These are phyloP conservation scores for Urosaurus nigricauda DNA, from an alignment of 2,797 vertebrate species.

Conservation along the genomic window DNA sequence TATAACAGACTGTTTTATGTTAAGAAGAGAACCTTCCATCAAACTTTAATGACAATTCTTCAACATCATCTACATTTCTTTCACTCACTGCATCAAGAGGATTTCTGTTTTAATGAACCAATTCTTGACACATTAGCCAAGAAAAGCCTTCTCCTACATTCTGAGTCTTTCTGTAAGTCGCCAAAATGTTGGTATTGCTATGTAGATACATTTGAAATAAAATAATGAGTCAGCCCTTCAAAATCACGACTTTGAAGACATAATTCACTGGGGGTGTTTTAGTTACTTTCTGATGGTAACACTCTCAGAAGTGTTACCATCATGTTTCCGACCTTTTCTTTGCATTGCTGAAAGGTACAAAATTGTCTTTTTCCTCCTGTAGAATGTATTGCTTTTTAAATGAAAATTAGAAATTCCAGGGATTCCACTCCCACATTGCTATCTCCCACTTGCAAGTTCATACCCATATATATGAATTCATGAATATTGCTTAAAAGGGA, in stretches of 20 bases:
- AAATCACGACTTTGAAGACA: constrained; percentile 28
- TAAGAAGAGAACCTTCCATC: constrained; percentile 7
- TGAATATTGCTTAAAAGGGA: background rate
- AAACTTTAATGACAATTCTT: constrained; percentile 1
- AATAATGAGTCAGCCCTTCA: constrained; percentile 27
- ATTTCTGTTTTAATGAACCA: constrained; percentile 35
- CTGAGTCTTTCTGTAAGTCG: background rate
- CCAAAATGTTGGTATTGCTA: constrained; percentile 18
- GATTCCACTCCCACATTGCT: constrained; percentile 5
- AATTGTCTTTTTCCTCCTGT: background rate
- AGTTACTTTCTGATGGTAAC: constrained; percentile 10
- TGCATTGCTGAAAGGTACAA: constrained; percentile 16
- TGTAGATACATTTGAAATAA: constrained; percentile 17
- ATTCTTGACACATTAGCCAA: constrained; percentile 7
- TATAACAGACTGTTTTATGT: constrained; percentile 10
- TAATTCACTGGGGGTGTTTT: constrained; percentile 24
- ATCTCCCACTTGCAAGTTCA: background rate
- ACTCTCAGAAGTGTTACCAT: constrained; percentile 20
- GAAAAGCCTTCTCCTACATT: constrained; percentile 25
- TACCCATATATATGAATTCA: background rate
- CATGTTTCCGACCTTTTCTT: constrained; percentile 14
- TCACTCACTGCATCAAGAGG: constrained; percentile 27
- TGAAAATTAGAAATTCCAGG: constrained; percentile 2
- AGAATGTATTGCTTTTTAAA: background rate
- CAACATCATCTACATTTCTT: constrained; percentile 19